Evolutionary conservation across 1,140 invertebrate species (phyloP), one percentile per base, ranked within the genome.

Genomic region (Trypoxylus dichotomus): DNA sequence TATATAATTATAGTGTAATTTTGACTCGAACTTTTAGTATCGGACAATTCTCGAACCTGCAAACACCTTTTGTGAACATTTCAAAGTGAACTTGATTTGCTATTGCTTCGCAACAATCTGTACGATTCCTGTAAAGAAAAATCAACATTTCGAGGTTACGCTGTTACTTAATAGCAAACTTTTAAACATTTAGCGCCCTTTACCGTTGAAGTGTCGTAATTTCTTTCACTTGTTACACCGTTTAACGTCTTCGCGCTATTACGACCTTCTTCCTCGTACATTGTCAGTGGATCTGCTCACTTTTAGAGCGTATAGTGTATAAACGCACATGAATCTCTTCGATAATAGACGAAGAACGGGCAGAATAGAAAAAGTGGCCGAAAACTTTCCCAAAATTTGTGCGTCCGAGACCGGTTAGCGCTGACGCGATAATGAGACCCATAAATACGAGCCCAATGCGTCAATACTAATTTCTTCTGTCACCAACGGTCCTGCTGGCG

Each of bases 391-490:
- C 60, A 68, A 68, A 68, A 68, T 68, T 25, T 68, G 60, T 68
- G 60, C 60, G 60, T 68, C 60, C 27, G 24, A 29, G 24, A 27
- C 11, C 60, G 19, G 60, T 68, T 68, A 68, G 27, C 60, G 27
- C 13, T 0, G 3, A 2, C 7, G 13, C 60, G 60, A 24, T 68
- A 68, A 68, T 68, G 60, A 68, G 27, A 25, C 11, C 60, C 27
- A 68, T 68, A 68, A 68, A 68, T 24, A 68, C 60, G 60, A 15
- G 21, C 21, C 27, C 60, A 24, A 68, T 68, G 27, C 60, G 60
- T 68, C 60, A 68, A 68, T 68, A 68, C 60, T 68, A 68, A 68
- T 68, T 68, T 68, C 24, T 68, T 68, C 60, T 68, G 60, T 68
- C 60, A 68, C 60, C 60, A 68, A 27, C 24, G 19, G 24, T n/a